phyloP scores from a whole-genome alignment of 1,140 invertebrate species.

The Rhopalosiphum padi region DNA sequence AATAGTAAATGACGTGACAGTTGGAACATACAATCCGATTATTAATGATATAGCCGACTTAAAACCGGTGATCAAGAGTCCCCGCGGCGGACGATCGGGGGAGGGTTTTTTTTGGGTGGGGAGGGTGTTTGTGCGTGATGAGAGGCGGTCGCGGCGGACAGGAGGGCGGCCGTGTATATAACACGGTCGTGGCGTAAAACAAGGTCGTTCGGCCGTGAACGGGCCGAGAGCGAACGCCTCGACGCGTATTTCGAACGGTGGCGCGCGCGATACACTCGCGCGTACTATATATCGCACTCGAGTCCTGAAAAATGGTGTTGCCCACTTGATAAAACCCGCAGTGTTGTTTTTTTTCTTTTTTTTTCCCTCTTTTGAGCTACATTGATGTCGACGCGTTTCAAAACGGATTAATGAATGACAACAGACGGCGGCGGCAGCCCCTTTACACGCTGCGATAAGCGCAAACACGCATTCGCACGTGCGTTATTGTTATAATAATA shows the following conservation, averaged over 20 bases:
- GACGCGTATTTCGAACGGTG: not conserved
- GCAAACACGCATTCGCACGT: not conserved
- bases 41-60: slow-evolving; percentile 31
- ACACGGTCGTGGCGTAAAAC: not conserved
- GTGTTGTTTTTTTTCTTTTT: not conserved
- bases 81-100: too few species aligned
- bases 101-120: too few species aligned
- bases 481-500: not conserved
- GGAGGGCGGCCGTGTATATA: too few species aligned
- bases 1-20: slow-evolving; percentile 17
- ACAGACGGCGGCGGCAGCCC: not conserved
- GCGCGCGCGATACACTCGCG: not conserved
- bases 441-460: not conserved
- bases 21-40: slow-evolving; percentile 21
- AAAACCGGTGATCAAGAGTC: slow-evolving; percentile 24
- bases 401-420: slow-evolving; percentile 44
- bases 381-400: slow-evolving; percentile 37
- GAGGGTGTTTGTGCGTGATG: not conserved
- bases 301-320: slow-evolving; percentile 34
- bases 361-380: not conserved
- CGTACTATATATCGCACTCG: not conserved
- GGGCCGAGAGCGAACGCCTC: not conserved
- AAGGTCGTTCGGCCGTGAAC: slow-evolving; percentile 27
- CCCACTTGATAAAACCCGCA: slow-evolving; percentile 26
- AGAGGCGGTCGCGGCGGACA: not conserved